A percentile compares a stretch with the other conserved stretches of the same genome.
phyloP scores from a whole-genome alignment of 2,888 invertebrate genomes.

The Gastracanthus pulcherrimus region DNA sequence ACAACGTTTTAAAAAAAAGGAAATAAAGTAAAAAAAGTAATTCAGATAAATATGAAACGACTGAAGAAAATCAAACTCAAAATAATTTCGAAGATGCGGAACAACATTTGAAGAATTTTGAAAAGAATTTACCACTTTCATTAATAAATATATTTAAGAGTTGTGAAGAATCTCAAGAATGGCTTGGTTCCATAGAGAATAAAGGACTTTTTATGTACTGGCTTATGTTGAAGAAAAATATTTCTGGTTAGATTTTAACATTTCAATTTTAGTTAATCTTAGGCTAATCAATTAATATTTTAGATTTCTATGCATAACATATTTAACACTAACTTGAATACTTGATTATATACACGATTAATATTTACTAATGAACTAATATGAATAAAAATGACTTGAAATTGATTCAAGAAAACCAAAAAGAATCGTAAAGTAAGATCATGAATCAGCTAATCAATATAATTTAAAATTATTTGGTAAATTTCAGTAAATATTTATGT shows the following conservation, averaged over 20 bases:
- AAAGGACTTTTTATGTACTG: constrained; percentile 21
- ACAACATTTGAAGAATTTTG: constrained; percentile 18
- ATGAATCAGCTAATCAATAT: no score
- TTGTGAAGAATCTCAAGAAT: constrained; percentile 17
- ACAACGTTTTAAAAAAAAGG: not conserved
- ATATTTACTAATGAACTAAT: no score
- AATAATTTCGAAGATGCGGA: no score
- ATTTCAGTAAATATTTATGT: no score
- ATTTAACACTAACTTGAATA: no score
- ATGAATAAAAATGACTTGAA: not conserved
- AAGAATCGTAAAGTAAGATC: no score
- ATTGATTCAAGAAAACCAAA: not conserved
- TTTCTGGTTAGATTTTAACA: constrained; percentile 35
- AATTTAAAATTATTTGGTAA: not conserved
- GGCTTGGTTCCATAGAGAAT: constrained; percentile 12
- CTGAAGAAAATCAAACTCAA: no score
- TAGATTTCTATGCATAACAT: not conserved
- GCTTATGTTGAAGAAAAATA: constrained; percentile 19
- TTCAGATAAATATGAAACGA: not conserved
- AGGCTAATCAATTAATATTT: not conserved
- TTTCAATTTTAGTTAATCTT: no score
- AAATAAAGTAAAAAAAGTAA: not conserved
- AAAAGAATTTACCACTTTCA: constrained; percentile 1
- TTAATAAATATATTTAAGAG: constrained; percentile 6
- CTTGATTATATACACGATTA: no score